Percentiles rank a stretch among this genome's conserved stretches.
These are phyloP conservation scores for Arrhamphus sclerolepis DNA, from an alignment of 2,797 vertebrate species.

Conservation along the genomic window DNA sequence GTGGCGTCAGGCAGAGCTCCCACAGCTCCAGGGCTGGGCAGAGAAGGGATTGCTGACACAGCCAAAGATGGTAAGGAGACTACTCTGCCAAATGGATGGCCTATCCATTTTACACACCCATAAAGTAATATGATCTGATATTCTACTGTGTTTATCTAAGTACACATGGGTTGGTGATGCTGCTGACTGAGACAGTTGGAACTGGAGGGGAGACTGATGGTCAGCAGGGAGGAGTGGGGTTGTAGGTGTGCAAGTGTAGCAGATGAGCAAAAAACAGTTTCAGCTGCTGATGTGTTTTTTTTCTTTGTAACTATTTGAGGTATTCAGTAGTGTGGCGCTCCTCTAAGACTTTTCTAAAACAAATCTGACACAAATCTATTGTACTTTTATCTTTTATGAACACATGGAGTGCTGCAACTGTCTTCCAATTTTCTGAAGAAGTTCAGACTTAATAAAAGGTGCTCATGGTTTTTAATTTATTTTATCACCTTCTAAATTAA, in stretches of 20 bases:
- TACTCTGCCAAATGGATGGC: constrained; percentile 71
- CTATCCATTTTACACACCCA: constrained; percentile 72
- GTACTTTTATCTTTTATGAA: no score
- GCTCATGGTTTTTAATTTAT: no score
- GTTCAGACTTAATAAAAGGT: no score
- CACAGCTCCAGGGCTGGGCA: constrained; percentile 89
- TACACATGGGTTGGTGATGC: constrained; percentile 56
- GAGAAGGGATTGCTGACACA: constrained; percentile 89
- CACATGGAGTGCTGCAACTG: no score
- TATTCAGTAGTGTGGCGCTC: constrained; percentile 25
- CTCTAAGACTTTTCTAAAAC: background rate
- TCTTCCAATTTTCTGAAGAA: no score
- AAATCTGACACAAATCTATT: background rate
- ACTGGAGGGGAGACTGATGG: constrained; percentile 42
- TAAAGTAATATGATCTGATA: constrained; percentile 71
- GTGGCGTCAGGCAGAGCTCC: constrained; percentile 89
- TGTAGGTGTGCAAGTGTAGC: constrained; percentile 8
- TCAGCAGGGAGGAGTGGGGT: constrained; percentile 12
- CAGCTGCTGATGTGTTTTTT: constrained; percentile 15
- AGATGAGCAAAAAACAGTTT: constrained; percentile 26
- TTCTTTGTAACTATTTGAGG: constrained; percentile 5
- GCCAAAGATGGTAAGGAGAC: constrained; percentile 90
- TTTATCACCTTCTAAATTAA: no score
- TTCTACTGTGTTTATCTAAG: constrained; percentile 66
- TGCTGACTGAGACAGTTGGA: constrained; percentile 64